These are phyloP conservation scores for Aix galericulata DNA, from an alignment of 2,113 vertebrate genomes.

Conservation along the genomic window DNA sequence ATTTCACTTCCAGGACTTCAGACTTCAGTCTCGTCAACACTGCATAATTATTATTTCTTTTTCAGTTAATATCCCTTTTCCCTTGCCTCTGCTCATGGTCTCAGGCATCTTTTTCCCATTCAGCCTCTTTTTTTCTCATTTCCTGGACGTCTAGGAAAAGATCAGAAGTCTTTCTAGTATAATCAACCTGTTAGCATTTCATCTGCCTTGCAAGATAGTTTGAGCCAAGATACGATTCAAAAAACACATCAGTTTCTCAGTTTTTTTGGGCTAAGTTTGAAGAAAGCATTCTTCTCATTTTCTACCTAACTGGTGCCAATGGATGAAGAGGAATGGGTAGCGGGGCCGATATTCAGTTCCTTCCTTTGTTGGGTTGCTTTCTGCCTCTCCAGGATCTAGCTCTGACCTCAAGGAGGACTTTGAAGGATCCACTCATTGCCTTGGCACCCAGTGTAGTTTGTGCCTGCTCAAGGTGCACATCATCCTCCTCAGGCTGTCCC, in stretches of 20 bases:
- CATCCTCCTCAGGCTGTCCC: not conserved
- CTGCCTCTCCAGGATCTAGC: not conserved
- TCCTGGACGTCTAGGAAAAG: not conserved
- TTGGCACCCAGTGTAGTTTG: not conserved
- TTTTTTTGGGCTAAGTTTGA: not conserved
- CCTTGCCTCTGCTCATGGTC: not conserved
- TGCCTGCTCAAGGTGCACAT: too few species aligned
- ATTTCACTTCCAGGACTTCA: not conserved
- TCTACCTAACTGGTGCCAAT: not conserved
- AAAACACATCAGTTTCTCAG: not conserved
- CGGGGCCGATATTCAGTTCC: not conserved
- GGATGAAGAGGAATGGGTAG: not conserved
- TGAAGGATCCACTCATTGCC: not conserved
- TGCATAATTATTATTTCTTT: not conserved
- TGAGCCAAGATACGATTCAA: not conserved
- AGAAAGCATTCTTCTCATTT: not conserved
- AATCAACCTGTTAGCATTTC: not conserved
- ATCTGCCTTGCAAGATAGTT: not conserved
- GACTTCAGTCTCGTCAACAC: not conserved
- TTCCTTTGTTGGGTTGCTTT: not conserved
- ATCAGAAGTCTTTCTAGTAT: not conserved
- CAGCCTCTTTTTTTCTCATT: not conserved
- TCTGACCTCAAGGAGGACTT: not conserved
- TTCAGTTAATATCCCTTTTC: not conserved
- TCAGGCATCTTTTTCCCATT: not conserved